Evolutionary conservation across 2,797 vertebrate species (phyloP), one percentile per base, ranked within the genome.

Genomic region (Forpus xanthops): DNA sequence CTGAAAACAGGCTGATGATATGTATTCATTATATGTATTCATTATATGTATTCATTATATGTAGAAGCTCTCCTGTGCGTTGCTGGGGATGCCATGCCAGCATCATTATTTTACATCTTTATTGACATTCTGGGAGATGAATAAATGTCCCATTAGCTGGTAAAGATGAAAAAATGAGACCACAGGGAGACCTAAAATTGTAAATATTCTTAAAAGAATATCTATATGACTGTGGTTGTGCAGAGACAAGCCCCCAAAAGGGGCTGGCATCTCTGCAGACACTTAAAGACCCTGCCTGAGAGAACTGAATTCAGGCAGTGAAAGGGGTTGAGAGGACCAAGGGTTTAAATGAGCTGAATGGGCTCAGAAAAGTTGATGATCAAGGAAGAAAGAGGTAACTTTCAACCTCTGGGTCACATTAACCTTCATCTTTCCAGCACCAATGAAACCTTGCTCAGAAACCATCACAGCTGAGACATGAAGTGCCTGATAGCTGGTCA

Each of bases 1-100:
- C 50, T 93, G 73, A 84, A 96, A 90, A 92, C 60, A 73, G 76
- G 31, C 42, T 88, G 85, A 75, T 95, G 45, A 84, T 91, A 68
- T 68, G 64, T 80, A 87, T 91, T 94, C 68, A 83, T 89, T 87
- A 85, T 78, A 81, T 44, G n/a, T 58, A 64, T n/a, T n/a, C n/a
- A n/a, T n/a, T n/a, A 84, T 91, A 68, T 68, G 64, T 80, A 87
- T 91, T 94, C 68, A 83, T 89, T 87, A 85, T 78, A 81, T 44
- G n/a, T 58, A 64, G 87, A 78, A 89, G 20, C 50, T 96, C 75
- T 95, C 37, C 41, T 80, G 86, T 90, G 78, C 76, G 68, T 95
- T 94, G 21, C 78, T 89, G 52, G 28, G 55, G 78, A 77, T 87
- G 65, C 45, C 77, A 35, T 68, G 41, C 65, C 0, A 1, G 31